A percentile compares a stretch with the other conserved stretches of the same genome.
Conservation (phyloP, 2,888 invertebrate genomes). For the Anoncus sp. region DNA sequence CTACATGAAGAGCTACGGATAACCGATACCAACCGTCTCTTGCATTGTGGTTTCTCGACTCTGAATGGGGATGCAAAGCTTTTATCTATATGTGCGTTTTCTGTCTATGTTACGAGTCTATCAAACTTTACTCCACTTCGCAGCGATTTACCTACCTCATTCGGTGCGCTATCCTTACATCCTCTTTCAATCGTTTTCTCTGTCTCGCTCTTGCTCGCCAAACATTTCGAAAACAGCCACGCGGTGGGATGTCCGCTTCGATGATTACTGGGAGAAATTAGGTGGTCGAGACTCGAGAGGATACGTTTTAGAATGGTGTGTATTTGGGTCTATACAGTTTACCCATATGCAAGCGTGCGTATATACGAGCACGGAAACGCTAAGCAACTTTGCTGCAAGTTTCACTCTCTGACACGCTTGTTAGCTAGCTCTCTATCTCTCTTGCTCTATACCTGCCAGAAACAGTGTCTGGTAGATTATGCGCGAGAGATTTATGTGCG, state of each 20-base stretch:
- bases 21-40: slow-evolving; percentile 12
- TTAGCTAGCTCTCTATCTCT: not conserved
- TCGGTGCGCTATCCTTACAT: not conserved
- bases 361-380: slow-evolving; percentile 31
- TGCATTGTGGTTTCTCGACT: slow-evolving; percentile 7
- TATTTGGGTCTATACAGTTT: slow-evolving; percentile 10
- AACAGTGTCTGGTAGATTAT: slow-evolving; percentile 49
- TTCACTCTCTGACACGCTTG: slow-evolving; percentile 51
- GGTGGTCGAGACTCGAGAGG: slow-evolving; percentile 42
- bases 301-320: slow-evolving; percentile 41
- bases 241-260: slow-evolving; percentile 48
- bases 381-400: slow-evolving; percentile 51
- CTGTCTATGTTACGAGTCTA: slow-evolving; percentile 28
- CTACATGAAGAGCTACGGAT: slow-evolving; percentile 10
- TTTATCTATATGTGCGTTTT: not conserved
- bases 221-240: slow-evolving; percentile 56
- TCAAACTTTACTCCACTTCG: slow-evolving; percentile 31
- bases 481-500: slow-evolving; percentile 43
- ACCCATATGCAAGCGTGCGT: not conserved
- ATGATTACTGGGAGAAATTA: slow-evolving; percentile 56
- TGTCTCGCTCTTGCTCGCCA: slow-evolving; percentile 11
- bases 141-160: not conserved
- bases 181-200: slow-evolving; percentile 3
- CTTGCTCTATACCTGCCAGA: slow-evolving; percentile 43
- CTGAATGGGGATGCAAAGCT: slow-evolving; percentile 2